These are phyloP conservation scores for Decapterus maruadsi DNA, from an alignment of 2,797 vertebrate genomes.

Conservation along the genomic window DNA sequence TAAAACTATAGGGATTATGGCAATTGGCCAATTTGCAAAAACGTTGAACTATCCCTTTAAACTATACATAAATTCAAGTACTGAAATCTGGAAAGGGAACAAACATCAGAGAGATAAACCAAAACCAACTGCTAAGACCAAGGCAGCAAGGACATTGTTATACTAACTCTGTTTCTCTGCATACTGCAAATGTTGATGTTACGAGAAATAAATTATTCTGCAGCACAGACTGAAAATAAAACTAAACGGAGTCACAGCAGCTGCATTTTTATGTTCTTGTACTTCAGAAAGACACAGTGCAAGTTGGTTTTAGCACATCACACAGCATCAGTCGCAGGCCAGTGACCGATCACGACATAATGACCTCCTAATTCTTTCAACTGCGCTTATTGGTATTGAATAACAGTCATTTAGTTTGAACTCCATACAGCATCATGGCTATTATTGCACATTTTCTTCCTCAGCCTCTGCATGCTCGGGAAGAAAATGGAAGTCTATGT, in stretches of 20 bases:
- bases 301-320: slow-evolving; percentile 15
- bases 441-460: slow-evolving; percentile 7
- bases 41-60: too few relatives aligned
- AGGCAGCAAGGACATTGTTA: neutral
- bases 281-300: neutral
- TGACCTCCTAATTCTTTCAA: neutral
- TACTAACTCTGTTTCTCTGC: slow-evolving; percentile 1
- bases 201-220: neutral
- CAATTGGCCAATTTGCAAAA: too few relatives aligned
- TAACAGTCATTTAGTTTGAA: neutral
- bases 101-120: too few relatives aligned
- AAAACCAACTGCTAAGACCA: slow-evolving; percentile 1
- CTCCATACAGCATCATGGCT: slow-evolving; percentile 9
- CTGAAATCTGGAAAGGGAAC: too few relatives aligned
- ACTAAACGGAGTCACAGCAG: slow-evolving; percentile 1
- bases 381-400: neutral
- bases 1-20: too few relatives aligned
- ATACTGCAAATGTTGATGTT: neutral
- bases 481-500: slow-evolving; percentile 29
- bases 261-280: neutral
- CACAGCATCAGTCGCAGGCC: neutral
- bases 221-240: neutral
- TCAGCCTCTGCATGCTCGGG: neutral
- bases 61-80: too few relatives aligned
- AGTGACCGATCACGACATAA: slow-evolving; percentile 12